A percentile compares a stretch with the other conserved stretches of the same genome.
phyloP scores from a whole-genome alignment of 2,888 invertebrate species.

The Tromatobia lineatoria region DNA sequence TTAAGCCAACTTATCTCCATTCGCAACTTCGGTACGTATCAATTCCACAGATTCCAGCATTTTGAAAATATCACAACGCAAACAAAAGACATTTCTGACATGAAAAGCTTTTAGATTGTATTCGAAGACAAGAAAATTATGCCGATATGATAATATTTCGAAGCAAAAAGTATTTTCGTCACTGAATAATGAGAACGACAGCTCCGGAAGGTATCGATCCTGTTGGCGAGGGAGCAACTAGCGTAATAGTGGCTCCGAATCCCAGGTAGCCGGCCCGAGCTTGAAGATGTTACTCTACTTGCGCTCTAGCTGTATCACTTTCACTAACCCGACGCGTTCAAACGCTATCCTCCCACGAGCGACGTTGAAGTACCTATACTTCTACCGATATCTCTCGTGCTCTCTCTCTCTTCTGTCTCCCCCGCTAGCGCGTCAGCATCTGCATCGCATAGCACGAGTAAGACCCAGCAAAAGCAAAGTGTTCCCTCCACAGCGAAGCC shows the following conservation, averaged over 20 bases:
- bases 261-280: slow-evolving; percentile 43
- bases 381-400: slow-evolving; percentile 7
- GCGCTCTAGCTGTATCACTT: slow-evolving; percentile 80
- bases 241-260: slow-evolving; percentile 53
- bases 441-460: slow-evolving; percentile 12
- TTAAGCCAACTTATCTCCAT: too few species aligned
- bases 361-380: slow-evolving; percentile 58
- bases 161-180: neutral
- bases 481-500: slow-evolving; percentile 61
- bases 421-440: slow-evolving; percentile 37
- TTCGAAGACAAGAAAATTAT: neutral
- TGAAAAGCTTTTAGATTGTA: neutral
- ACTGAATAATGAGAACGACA: neutral
- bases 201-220: slow-evolving; percentile 56
- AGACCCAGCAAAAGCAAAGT: slow-evolving; percentile 33
- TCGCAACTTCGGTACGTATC: too few species aligned
- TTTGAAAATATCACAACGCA: neutral
- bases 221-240: slow-evolving; percentile 60
- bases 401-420: slow-evolving; percentile 11
- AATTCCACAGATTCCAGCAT: neutral
- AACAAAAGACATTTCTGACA: neutral
- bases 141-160: too few species aligned
- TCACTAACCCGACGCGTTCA: slow-evolving; percentile 77
- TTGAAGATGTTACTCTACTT: slow-evolving; percentile 83
- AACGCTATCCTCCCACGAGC: slow-evolving; percentile 78